Percentiles rank a stretch among this genome's conserved stretches.
Evolutionary conservation across 2,888 invertebrate species (phyloP).

Genomic region (Microctonus brassicae): DNA sequence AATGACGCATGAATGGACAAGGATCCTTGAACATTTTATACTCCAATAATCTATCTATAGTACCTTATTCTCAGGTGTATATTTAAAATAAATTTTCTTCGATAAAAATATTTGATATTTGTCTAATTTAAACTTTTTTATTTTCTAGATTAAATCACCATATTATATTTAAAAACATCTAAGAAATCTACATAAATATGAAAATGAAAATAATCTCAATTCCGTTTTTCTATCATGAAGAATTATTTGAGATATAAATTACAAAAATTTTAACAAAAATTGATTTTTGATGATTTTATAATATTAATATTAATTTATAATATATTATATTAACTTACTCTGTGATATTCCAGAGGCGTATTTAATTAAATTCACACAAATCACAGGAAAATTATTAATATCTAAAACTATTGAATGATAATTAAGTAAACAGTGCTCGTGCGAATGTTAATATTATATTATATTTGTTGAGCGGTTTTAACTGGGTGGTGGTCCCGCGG

Average conservation of each 20-base stretch:
- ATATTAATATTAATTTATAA: not conserved
- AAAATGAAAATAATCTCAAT: too few relatives aligned
- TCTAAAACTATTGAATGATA: not conserved
- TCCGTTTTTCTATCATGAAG: too few relatives aligned
- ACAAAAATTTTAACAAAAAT: too few relatives aligned
- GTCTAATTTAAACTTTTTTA: not conserved
- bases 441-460: not conserved
- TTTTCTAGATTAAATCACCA: not conserved
- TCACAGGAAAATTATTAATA: not conserved
- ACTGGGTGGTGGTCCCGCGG: conserved; percentile 66
- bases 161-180: not conserved
- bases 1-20: conserved; percentile 31
- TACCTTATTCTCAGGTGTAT: conserved; percentile 27
- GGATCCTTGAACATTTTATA: conserved; percentile 24
- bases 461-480: conserved; percentile 39
- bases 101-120: conserved; percentile 24
- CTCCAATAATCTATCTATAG: not conserved
- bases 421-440: not conserved
- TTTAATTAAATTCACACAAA: not conserved
- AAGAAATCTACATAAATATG: too few relatives aligned
- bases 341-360: not conserved
- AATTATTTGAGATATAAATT: too few relatives aligned
- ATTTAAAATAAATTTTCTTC: conserved; percentile 39
- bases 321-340: not conserved
- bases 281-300: not conserved